phyloP scores from a whole-genome alignment of 2,113 vertebrate species.

The Muntiacus reevesi region DNA sequence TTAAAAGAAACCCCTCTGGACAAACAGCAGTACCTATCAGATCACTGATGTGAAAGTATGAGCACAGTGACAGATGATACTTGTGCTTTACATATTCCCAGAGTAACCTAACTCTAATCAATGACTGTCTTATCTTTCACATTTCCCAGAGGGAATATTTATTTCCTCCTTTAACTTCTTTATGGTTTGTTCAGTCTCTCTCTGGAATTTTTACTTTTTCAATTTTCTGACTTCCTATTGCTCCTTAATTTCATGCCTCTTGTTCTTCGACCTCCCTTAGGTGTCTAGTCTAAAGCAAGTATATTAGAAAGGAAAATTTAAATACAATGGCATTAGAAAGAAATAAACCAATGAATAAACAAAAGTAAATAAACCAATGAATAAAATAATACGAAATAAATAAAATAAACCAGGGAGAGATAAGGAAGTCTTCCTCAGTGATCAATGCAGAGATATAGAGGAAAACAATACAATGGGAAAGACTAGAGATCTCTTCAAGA shows the following conservation, averaged over 20 bases:
- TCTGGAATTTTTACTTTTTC: background rate
- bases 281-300: background rate
- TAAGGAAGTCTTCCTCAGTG: background rate
- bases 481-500: background rate
- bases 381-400: background rate
- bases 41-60: too few species aligned
- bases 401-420: background rate
- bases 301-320: background rate
- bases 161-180: background rate
- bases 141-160: background rate
- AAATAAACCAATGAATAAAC: background rate
- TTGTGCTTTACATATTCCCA: background rate
- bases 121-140: background rate
- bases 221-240: background rate
- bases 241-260: background rate
- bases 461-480: background rate
- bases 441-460: background rate
- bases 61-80: background rate
- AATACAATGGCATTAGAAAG: background rate
- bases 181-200: background rate
- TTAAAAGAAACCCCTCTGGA: background rate
- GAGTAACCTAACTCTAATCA: background rate
- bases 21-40: background rate
- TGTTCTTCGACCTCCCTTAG: background rate
- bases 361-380: background rate